Evolutionary conservation across 2,797 vertebrate genomes (phyloP).

Genomic region (Enteromius argenteus): DNA sequence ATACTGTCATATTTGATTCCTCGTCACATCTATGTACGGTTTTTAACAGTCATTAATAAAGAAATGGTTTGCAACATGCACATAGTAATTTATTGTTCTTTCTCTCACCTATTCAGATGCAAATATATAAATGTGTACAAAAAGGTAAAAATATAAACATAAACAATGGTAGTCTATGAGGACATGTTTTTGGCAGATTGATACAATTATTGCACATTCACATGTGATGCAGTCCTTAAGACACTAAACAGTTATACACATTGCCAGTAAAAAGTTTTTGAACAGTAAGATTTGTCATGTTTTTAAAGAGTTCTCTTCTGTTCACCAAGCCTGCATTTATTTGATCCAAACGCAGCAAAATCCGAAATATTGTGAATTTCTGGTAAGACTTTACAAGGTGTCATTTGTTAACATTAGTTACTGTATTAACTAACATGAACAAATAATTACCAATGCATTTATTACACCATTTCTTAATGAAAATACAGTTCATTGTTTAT

Average conservation of each 20-base stretch:
- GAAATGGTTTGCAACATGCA: background rate
- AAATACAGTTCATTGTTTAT: too few species aligned
- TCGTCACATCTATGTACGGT: constrained; percentile 22
- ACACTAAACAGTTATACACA: background rate
- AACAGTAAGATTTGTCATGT: too few species aligned
- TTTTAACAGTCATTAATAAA: constrained; percentile 54
- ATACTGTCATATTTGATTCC: constrained; percentile 35
- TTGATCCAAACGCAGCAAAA: background rate
- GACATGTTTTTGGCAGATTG: background rate
- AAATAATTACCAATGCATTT: too few species aligned
- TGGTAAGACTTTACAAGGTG: too few species aligned
- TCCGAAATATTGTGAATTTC: background rate
- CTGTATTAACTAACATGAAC: too few species aligned
- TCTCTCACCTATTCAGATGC: background rate
- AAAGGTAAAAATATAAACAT: background rate
- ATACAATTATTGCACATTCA: background rate
- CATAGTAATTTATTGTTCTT: background rate
- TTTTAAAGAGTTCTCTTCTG: too few species aligned
- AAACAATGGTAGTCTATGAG: background rate
- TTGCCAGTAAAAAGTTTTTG: too few species aligned
- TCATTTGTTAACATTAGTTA: too few species aligned
- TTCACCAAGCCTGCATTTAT: background rate
- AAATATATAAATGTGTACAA: background rate
- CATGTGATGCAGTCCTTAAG: background rate
- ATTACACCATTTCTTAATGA: too few species aligned